These are phyloP conservation scores for Tachysurus vachellii DNA, from an alignment of 2,113 vertebrate genomes.

Conservation along the genomic window DNA sequence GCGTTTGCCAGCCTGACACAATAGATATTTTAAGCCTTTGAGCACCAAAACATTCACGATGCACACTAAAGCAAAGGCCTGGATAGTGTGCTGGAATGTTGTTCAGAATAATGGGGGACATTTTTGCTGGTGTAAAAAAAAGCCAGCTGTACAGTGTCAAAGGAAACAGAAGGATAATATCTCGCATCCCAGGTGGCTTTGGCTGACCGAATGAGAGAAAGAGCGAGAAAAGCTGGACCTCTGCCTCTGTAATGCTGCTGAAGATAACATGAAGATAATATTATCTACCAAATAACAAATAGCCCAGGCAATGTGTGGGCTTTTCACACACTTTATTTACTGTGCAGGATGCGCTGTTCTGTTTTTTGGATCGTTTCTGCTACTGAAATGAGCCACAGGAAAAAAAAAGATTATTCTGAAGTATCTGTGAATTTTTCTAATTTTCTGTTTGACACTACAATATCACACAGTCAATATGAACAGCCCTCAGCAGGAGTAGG, in stretches of 20 bases:
- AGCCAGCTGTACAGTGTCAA: not conserved
- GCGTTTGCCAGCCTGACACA: slow-evolving; percentile 24
- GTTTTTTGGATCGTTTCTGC: not conserved
- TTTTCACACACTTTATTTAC: not conserved
- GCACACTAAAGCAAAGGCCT: not conserved
- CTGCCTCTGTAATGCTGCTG: slow-evolving; percentile 27
- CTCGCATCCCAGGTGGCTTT: slow-evolving; percentile 30
- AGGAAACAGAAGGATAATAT: slow-evolving; percentile 15
- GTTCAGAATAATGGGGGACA: slow-evolving; percentile 16
- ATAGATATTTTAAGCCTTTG: slow-evolving; percentile 24
- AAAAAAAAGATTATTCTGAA: not conserved
- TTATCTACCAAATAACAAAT: slow-evolving; percentile 28
- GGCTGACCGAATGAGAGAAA: slow-evolving; percentile 6
- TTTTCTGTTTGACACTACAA: not conserved
- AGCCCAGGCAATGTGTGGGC: slow-evolving; percentile 1
- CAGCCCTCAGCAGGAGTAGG: slow-evolving; percentile 29
- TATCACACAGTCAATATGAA: not conserved
- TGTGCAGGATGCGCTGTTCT: not conserved
- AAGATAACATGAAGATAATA: slow-evolving; percentile 15
- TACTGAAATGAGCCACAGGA: not conserved
- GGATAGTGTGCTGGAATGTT: slow-evolving; percentile 6
- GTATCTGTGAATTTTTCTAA: not conserved
- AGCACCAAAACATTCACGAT: slow-evolving; percentile 1
- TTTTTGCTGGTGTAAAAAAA: slow-evolving; percentile 15
- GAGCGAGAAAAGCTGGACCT: slow-evolving; percentile 16